phyloP scores from a whole-genome alignment of 2,113 vertebrate species.

The Coreoperca whiteheadi region DNA sequence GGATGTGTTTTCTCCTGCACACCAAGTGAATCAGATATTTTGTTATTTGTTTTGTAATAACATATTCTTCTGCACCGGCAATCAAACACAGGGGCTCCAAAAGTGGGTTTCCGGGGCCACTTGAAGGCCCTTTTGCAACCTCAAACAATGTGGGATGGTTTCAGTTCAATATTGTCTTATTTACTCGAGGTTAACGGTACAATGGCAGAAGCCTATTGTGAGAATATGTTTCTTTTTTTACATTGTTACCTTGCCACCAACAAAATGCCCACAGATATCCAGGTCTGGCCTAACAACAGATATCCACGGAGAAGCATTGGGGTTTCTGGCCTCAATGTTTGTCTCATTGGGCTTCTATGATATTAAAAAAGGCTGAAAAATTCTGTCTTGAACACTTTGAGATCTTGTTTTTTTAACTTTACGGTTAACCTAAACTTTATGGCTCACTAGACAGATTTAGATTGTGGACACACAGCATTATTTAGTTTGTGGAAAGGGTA shows the following conservation, averaged over 20 bases:
- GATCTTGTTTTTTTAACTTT: background rate
- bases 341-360: background rate
- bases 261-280: background rate
- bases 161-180: constrained; percentile 13
- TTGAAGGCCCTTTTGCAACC: constrained; percentile 8
- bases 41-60: constrained; percentile 62
- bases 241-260: background rate
- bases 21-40: constrained; percentile 55
- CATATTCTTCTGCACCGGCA: constrained; percentile 31
- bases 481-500: background rate
- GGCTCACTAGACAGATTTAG: background rate
- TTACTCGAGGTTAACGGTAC: constrained; percentile 27
- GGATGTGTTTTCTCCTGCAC: constrained; percentile 43
- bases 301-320: background rate
- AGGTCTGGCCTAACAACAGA: background rate
- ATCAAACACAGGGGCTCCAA: constrained; percentile 23
- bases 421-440: constrained; percentile 1
- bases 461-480: background rate
- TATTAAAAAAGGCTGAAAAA: background rate
- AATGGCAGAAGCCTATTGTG: constrained; percentile 2
- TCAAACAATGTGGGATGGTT: background rate
- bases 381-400: background rate
- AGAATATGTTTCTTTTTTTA: constrained; percentile 19
- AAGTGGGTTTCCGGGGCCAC: background rate
- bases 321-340: background rate